phyloP scores from a whole-genome alignment of 2,888 invertebrate species.

The Coremacera marginata region DNA sequence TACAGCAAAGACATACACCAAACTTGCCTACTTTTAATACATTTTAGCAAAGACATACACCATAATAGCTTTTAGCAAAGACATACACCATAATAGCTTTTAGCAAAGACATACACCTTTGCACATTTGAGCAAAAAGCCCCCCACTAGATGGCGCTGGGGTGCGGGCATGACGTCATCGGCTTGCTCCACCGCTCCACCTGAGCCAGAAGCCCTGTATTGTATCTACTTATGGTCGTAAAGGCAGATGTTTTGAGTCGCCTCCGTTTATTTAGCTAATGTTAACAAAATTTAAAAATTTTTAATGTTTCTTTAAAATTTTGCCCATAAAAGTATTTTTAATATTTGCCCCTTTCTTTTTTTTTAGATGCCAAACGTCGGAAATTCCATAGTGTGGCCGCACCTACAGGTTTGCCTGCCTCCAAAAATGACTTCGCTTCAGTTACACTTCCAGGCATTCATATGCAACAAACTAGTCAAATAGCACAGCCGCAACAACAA shows the following conservation, averaged over 20 bases:
- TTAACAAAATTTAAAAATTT: neutral
- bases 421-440: conserved; percentile 29
- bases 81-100: too few relatives aligned
- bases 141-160: too few relatives aligned
- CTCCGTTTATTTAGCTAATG: neutral
- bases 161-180: too few relatives aligned
- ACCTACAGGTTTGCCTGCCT: neutral
- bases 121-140: too few relatives aligned
- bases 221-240: too few relatives aligned
- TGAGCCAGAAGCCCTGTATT: too few relatives aligned
- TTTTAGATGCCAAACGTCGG: conserved; percentile 57
- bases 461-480: conserved; percentile 39
- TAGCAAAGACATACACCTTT: too few relatives aligned
- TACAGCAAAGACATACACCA: too few relatives aligned
- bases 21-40: too few relatives aligned
- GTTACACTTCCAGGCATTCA: conserved; percentile 46
- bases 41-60: too few relatives aligned
- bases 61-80: too few relatives aligned
- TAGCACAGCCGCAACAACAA: conserved; percentile 16
- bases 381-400: conserved; percentile 51
- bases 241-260: neutral
- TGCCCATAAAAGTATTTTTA: neutral
- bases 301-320: neutral
- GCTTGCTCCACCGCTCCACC: too few relatives aligned
- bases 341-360: conserved; percentile 4